Percentiles rank a stretch among this genome's conserved stretches.
Evolutionary conservation across 2,113 vertebrate species (phyloP).

Genomic region (Urocitellus parryii): DNA sequence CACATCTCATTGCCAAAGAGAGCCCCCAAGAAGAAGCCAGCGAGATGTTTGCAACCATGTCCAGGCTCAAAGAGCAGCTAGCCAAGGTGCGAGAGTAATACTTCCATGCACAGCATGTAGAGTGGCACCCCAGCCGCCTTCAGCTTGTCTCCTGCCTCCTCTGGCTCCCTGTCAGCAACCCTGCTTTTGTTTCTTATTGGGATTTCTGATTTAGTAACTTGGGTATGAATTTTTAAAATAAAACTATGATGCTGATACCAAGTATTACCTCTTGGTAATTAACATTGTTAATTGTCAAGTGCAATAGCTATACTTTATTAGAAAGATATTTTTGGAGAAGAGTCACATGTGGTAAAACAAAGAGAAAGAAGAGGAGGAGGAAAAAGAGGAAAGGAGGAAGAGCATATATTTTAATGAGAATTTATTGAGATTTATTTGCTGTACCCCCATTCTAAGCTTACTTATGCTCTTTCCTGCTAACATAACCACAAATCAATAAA

Average conservation of each 20-base stretch:
- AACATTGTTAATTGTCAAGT: background rate
- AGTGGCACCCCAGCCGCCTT: fast-evolving
- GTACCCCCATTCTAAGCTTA: background rate
- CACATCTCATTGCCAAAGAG: conserved; percentile 93
- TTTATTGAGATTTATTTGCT: background rate
- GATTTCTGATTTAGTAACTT: background rate
- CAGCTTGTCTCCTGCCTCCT: fast-evolving
- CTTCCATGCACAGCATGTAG: fast-evolving
- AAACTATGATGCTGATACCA: background rate
- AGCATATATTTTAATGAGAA: background rate
- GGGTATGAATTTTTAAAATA: background rate
- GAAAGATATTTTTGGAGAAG: background rate
- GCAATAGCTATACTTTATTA: background rate
- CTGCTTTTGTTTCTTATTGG: background rate
- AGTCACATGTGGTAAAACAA: background rate
- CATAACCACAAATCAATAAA: background rate
- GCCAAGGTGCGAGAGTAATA: conserved; percentile 88
- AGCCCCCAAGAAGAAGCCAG: conserved; percentile 90
- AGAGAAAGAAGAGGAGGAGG: background rate
- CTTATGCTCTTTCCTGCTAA: background rate
- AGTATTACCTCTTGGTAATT: background rate
- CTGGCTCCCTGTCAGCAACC: background rate
- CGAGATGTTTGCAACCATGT: conserved; percentile 90
- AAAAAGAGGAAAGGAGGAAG: background rate
- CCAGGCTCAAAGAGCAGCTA: conserved; percentile 93